phyloP scores from a whole-genome alignment of 1,140 invertebrate species.

The Tachypleus tridentatus region DNA sequence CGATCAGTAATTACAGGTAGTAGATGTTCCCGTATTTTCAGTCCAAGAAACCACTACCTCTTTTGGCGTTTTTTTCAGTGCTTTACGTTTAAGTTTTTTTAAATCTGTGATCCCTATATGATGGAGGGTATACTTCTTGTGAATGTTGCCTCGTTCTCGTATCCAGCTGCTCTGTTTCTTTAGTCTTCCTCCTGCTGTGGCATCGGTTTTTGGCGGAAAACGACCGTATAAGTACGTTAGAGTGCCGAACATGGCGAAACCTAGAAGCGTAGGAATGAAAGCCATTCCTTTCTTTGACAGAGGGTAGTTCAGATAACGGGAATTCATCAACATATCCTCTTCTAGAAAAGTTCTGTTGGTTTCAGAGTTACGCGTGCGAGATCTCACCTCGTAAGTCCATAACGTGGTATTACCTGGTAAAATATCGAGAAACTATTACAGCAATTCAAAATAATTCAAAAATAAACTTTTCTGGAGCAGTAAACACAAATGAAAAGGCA shows the following conservation, averaged over 20 bases:
- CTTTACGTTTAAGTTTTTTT: no score
- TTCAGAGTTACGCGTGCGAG: constrained; percentile 31
- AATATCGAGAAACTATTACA: no score
- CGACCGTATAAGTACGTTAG: constrained; percentile 40
- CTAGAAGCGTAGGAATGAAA: constrained; percentile 30
- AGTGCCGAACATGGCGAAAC: constrained; percentile 37
- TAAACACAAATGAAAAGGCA: no score
- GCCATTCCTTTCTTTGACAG: constrained; percentile 37
- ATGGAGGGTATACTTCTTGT: no score
- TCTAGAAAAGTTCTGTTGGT: constrained; percentile 33
- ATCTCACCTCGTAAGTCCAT: constrained; percentile 35
- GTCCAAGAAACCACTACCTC: no score
- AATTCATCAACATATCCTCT: constrained; percentile 40
- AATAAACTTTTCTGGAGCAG: no score
- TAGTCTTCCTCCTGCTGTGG: constrained; percentile 31
- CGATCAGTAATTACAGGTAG: no score
- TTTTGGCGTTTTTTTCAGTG: no score
- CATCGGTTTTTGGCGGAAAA: constrained; percentile 32
- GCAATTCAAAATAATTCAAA: no score
- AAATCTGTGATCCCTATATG: no score
- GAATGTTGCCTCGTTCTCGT: constrained; percentile 15
- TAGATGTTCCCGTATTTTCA: no score
- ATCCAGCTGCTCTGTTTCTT: constrained; percentile 29
- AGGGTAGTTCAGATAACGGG: constrained; percentile 38
- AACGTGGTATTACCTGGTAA: constrained; percentile 28